Percentiles rank a stretch among this genome's conserved stretches.
These are phyloP conservation scores for Pollachius pollachius DNA, from an alignment of 2,113 vertebrate species.

Conservation along the genomic window DNA sequence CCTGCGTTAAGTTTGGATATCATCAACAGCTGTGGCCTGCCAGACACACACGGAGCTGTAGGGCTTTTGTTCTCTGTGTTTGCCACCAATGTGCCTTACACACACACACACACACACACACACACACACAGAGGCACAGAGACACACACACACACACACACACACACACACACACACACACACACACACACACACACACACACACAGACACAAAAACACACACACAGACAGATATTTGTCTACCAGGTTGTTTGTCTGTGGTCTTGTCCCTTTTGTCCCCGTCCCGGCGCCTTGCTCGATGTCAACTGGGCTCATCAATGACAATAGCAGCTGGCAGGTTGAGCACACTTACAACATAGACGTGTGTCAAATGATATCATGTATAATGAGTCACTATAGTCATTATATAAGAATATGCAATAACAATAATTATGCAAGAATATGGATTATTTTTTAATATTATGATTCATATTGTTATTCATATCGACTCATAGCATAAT, in stretches of 20 bases:
- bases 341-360: conserved; percentile 27
- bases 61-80: conserved; percentile 69
- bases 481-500: too few species aligned
- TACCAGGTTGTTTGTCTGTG: conserved; percentile 63
- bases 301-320: conserved; percentile 48
- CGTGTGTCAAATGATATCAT: too few species aligned
- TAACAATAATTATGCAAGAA: too few species aligned
- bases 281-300: conserved; percentile 59
- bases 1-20: conserved; percentile 54
- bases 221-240: conserved; percentile 62
- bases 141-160: conserved; percentile 27
- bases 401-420: too few species aligned
- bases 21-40: conserved; percentile 57
- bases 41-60: conserved; percentile 43
- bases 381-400: too few species aligned
- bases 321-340: conserved; percentile 60
- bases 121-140: conserved; percentile 5
- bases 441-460: too few species aligned
- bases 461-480: too few species aligned
- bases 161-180: conserved; percentile 52
- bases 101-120: neutral
- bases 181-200: conserved; percentile 26
- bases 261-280: conserved; percentile 59
- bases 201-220: conserved; percentile 4
- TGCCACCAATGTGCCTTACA: conserved; percentile 26